Percentiles rank a stretch among this genome's conserved stretches.
Conservation (phyloP, 2,797 vertebrate genomes). For the Menidia menidia region DNA sequence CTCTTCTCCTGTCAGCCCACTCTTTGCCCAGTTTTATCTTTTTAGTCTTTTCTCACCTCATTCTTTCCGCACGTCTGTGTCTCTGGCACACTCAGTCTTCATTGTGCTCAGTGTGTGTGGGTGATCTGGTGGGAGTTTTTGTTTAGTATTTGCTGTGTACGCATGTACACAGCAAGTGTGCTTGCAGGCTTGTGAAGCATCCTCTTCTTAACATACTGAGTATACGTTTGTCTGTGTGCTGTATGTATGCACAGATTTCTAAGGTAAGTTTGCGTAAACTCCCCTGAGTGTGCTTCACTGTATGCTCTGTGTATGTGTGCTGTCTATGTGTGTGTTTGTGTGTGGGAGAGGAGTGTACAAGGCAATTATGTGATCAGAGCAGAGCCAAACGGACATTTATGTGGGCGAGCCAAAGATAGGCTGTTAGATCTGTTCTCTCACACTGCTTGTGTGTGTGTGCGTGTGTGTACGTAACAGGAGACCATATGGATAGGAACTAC, state of each 20-base stretch:
- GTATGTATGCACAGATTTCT: slow-evolving; percentile 34
- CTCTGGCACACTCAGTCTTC: slow-evolving; percentile 26
- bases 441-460: slow-evolving; percentile 18
- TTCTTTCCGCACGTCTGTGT: slow-evolving; percentile 14
- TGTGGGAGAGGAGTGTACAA: slow-evolving; percentile 58
- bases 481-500: slow-evolving; percentile 70
- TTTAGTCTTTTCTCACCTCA: slow-evolving; percentile 10
- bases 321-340: slow-evolving; percentile 29
- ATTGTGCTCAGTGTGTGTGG: slow-evolving; percentile 55
- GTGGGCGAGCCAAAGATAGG: slow-evolving; percentile 73
- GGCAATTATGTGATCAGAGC: slow-evolving; percentile 79
- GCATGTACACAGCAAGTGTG: neutral
- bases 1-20: neutral
- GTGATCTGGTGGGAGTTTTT: slow-evolving; percentile 57
- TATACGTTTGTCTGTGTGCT: slow-evolving; percentile 19
- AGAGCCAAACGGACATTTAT: slow-evolving; percentile 76
- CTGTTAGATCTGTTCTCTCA: slow-evolving; percentile 58
- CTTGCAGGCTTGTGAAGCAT: slow-evolving; percentile 14
- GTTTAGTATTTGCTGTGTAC: slow-evolving; percentile 25
- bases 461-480: slow-evolving; percentile 47
- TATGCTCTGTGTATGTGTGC: slow-evolving; percentile 38
- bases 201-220: slow-evolving; percentile 21
- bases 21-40: slow-evolving; percentile 7
- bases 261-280: slow-evolving; percentile 18
- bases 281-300: slow-evolving; percentile 32